Percentiles rank a stretch among this genome's conserved stretches.
Evolutionary conservation across 2,888 invertebrate genomes (phyloP).

Genomic region (Andrena fulva): DNA sequence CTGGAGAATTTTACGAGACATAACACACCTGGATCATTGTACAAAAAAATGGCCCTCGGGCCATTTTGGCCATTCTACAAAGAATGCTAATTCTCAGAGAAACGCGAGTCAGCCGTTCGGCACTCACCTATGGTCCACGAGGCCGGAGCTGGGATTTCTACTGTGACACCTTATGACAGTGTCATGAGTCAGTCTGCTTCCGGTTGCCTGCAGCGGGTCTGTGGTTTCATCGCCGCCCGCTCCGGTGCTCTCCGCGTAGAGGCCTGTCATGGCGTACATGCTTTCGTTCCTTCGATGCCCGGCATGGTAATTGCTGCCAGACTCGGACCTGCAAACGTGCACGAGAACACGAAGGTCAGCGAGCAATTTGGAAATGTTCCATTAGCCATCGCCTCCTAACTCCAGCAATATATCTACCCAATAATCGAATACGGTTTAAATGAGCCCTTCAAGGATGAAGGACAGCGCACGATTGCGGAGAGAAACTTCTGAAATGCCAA

Average conservation of each 20-base stretch:
- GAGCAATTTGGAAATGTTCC: slow-evolving; percentile 37
- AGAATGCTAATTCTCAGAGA: too few relatives aligned
- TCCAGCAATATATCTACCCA: background rate
- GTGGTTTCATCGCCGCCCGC: slow-evolving; percentile 86
- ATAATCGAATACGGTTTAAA: slow-evolving; percentile 18
- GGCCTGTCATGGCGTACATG: slow-evolving; percentile 95
- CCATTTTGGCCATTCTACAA: too few relatives aligned
- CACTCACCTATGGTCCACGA: slow-evolving; percentile 88
- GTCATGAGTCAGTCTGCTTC: slow-evolving; percentile 81
- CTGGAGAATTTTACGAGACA: too few relatives aligned
- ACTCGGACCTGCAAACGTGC: slow-evolving; percentile 78
- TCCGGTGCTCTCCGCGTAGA: slow-evolving; percentile 90
- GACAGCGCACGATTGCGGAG: background rate
- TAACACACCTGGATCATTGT: too few relatives aligned
- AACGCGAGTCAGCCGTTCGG: background rate
- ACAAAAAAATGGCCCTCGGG: too few relatives aligned
- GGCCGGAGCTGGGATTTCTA: slow-evolving; percentile 91
- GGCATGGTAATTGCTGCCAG: slow-evolving; percentile 82
- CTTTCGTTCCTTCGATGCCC: slow-evolving; percentile 92
- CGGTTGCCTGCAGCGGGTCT: slow-evolving; percentile 80
- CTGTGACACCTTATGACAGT: slow-evolving; percentile 91
- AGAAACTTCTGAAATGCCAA: background rate
- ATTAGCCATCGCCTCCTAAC: background rate
- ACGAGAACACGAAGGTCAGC: slow-evolving; percentile 29
- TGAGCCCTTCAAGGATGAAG: background rate